These are phyloP conservation scores for Cacajao melanocephalus DNA, from an alignment of 2,797 vertebrate genomes.

Conservation along the genomic window DNA sequence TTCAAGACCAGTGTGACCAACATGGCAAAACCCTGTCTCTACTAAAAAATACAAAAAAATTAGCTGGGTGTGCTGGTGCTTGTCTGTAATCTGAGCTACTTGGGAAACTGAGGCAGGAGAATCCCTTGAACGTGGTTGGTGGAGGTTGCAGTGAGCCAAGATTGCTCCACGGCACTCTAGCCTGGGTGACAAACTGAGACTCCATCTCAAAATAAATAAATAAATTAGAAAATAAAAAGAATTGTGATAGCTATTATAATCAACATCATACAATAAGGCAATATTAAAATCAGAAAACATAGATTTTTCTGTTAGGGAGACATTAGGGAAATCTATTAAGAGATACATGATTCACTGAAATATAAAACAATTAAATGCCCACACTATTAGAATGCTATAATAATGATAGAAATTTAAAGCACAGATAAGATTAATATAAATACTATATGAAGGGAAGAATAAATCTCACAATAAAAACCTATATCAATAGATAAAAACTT, in stretches of 20 bases:
- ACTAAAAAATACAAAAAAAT: neutral
- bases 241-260: neutral
- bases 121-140: too few relatives aligned
- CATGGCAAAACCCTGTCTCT: neutral
- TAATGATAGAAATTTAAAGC: neutral
- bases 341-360: neutral
- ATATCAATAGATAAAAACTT: neutral
- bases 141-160: neutral
- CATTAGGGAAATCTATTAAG: neutral
- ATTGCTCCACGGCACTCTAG: neutral
- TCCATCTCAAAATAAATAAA: neutral
- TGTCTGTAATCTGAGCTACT: neutral
- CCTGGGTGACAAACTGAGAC: neutral
- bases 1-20: neutral
- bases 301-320: neutral
- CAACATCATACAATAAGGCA: neutral
- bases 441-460: neutral
- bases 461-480: neutral
- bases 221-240: neutral
- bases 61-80: neutral
- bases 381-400: neutral
- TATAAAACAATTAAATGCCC: neutral
- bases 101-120: neutral
- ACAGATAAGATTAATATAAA: neutral
- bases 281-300: neutral